Evolutionary conservation across 1,140 invertebrate species (phyloP).

Genomic region (Euwallacea fornicatus): DNA sequence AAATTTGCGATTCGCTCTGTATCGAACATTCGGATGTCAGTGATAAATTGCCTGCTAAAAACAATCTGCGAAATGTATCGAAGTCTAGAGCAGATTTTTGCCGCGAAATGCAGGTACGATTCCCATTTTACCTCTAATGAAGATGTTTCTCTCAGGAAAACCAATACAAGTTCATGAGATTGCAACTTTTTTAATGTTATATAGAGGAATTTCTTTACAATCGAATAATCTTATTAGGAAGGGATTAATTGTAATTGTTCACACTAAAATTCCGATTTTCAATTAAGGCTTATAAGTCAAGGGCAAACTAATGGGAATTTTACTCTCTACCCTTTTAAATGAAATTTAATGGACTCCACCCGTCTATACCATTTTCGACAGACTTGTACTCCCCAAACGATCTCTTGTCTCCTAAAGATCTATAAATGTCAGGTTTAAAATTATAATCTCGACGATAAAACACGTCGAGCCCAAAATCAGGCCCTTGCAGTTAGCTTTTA

Average conservation of each 20-base stretch:
- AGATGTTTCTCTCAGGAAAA: too few species aligned
- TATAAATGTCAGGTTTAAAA: conserved; percentile 36
- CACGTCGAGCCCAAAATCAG: conserved; percentile 34
- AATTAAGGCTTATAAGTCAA: too few species aligned
- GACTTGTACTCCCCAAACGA: conserved; percentile 31
- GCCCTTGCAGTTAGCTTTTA: conserved; percentile 36
- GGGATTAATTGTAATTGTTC: neutral
- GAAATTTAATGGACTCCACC: conserved; percentile 17
- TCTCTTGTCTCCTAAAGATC: conserved; percentile 33
- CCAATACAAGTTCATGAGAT: neutral
- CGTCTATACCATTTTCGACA: conserved; percentile 24
- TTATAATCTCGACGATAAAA: conserved; percentile 36
- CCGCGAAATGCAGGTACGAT: too few species aligned
- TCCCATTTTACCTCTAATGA: too few species aligned
- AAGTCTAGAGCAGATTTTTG: conserved; percentile 2
- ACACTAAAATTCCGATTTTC: too few species aligned
- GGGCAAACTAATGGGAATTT: too few species aligned
- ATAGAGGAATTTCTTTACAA: neutral
- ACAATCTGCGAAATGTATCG: neutral
- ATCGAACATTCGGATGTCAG: conserved; percentile 11
- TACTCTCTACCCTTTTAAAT: conserved; percentile 1
- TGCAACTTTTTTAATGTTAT: neutral
- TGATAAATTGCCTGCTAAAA: conserved; percentile 21
- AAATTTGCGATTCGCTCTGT: conserved; percentile 17
- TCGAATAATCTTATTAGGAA: neutral